Evolutionary conservation across 2,113 vertebrate genomes (phyloP), one percentile per base, ranked within the genome.

Genomic region (Candoia aspera): DNA sequence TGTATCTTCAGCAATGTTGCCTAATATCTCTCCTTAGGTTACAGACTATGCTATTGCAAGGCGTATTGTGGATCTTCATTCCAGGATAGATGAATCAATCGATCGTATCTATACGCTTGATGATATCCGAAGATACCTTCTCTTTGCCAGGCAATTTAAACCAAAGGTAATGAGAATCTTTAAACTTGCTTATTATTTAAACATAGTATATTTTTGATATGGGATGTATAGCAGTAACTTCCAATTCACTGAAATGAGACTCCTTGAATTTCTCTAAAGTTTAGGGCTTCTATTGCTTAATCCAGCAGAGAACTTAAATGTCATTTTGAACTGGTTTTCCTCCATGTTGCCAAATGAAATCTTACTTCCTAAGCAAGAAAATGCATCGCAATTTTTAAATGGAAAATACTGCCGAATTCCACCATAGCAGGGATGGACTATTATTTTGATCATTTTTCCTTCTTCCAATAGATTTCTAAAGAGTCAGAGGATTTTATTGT

Each of bases 401-500:
- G 10, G 64, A 24, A 83, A 93, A 88, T 8, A 12, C 3, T 64
- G 8, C n/a, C 21, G 19, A 59, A 13, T 24, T 42, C 17, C 3
- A 84, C 24, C 87, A 1, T 21, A 1, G 5, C 57, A 0, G 46
- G 23, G 17, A 49, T 37, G 1, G 73, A 79, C 33, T 79, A 21
- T 79, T 79, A 79, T 3, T 42, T 42, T 37, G 58, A n/a, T 33
- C 93, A 29, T 90, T 89, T 1, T 84, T 1, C 19, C 54, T 8
- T 59, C 68, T 93, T 68, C 83, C 84, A 88, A 87, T 95, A 99
- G 99, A 99, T 99, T 94, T 99, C 99, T 87, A 99, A 98, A 91
- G 99, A 99, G 89, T 99, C 99, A 0, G 99, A 99, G 86, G 99
- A 99, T 95, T 99, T 99, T 93, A 99, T 99, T n/a, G 99, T 99